These are phyloP conservation scores for Drosophila melanosoma DNA, from an alignment of 2,888 invertebrate genomes.

Conservation along the genomic window DNA sequence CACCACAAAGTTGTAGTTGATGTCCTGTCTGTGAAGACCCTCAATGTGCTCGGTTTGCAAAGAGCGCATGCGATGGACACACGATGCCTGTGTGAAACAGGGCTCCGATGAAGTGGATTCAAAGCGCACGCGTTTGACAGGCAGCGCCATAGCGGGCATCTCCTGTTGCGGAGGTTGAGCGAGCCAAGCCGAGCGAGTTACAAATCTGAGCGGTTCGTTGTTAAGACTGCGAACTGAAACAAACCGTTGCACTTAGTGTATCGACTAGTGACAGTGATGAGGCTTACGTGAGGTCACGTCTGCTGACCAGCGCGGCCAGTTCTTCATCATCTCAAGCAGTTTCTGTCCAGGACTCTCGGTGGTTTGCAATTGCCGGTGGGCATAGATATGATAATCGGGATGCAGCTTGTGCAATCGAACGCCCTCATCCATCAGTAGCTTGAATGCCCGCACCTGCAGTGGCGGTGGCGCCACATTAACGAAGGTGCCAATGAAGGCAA, in stretches of 20 bases:
- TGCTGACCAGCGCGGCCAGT: conserved; percentile 88
- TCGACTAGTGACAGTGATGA: not conserved
- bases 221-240: conserved; percentile 59
- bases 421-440: conserved; percentile 88
- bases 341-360: conserved; percentile 90
- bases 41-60: conserved; percentile 90
- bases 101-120: conserved; percentile 37
- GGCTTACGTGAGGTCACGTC: conserved; percentile 56
- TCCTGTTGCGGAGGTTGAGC: conserved; percentile 57
- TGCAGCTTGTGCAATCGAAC: conserved; percentile 87
- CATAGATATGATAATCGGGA: conserved; percentile 89
- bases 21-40: conserved; percentile 87
- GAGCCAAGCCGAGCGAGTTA: conserved; percentile 61
- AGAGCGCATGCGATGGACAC: conserved; percentile 86
- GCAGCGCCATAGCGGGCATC: conserved; percentile 34
- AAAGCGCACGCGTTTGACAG: conserved; percentile 50
- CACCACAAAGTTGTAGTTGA: conserved; percentile 91
- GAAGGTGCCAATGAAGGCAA: conserved; percentile 92
- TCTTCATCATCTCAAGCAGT: conserved; percentile 88
- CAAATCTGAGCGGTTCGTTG: conserved; percentile 59
- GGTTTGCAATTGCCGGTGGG: conserved; percentile 88
- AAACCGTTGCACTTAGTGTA: conserved; percentile 6
- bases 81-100: conserved; percentile 81
- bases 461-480: conserved; percentile 80
- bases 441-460: conserved; percentile 87